phyloP scores from a whole-genome alignment of 2,797 vertebrate genomes.

The Darevskia nairensis region DNA sequence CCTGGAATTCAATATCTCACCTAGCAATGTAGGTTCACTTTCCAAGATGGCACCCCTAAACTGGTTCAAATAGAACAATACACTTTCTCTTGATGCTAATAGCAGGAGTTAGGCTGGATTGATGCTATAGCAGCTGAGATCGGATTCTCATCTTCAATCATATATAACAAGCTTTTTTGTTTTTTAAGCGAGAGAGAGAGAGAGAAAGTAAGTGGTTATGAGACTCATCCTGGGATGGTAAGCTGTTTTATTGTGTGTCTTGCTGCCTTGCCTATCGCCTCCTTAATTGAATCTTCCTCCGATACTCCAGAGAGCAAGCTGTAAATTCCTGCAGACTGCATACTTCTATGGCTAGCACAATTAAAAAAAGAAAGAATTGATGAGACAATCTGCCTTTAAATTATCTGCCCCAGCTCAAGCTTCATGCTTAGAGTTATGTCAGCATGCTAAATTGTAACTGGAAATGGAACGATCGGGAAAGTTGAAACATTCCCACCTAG shows the following conservation, averaged over 20 bases:
- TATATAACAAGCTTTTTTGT: conserved; percentile 15
- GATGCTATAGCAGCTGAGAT: conserved; percentile 1
- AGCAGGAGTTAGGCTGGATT: background rate
- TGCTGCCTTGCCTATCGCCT: conserved; percentile 4
- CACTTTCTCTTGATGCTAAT: background rate
- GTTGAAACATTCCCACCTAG: background rate
- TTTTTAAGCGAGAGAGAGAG: background rate
- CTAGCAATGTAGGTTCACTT: too few species aligned
- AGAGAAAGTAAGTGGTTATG: background rate
- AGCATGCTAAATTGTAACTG: background rate
- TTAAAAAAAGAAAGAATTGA: conserved; percentile 35
- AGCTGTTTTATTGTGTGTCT: background rate
- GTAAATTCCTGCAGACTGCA: conserved; percentile 13
- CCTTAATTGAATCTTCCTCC: conserved; percentile 39
- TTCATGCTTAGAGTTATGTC: background rate
- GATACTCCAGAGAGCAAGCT: conserved; percentile 2
- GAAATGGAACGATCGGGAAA: background rate
- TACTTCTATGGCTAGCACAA: conserved; percentile 21
- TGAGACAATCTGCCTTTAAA: conserved; percentile 31
- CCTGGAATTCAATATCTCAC: background rate
- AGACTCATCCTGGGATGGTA: background rate
- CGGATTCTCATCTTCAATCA: conserved; percentile 14
- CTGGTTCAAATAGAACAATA: background rate
- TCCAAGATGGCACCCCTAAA: background rate
- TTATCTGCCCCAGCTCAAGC: background rate